Evolutionary conservation across 2,113 vertebrate species (phyloP).

Genomic region (Ceyx margarethae): DNA sequence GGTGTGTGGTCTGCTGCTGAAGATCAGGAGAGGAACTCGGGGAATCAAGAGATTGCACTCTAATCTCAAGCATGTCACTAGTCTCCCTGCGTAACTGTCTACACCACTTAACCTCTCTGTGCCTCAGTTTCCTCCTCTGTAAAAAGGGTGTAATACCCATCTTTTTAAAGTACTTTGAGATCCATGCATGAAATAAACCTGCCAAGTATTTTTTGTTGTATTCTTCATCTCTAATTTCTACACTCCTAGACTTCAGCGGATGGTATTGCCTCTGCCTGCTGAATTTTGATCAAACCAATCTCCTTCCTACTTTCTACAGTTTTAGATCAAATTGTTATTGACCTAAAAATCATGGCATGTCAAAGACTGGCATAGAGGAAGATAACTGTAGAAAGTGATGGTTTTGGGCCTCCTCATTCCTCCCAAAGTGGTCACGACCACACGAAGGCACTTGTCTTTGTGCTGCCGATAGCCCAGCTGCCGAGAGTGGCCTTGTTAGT

Average conservation of each 20-base stretch:
- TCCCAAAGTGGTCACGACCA: slow-evolving; percentile 3
- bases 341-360: slow-evolving; percentile 9
- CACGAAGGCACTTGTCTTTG: slow-evolving; percentile 15
- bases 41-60: not conserved
- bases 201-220: slow-evolving; percentile 55
- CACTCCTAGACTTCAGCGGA: slow-evolving; percentile 64
- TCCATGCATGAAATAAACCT: slow-evolving; percentile 63
- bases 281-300: slow-evolving; percentile 11
- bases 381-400: slow-evolving; percentile 24
- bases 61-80: slow-evolving; percentile 53
- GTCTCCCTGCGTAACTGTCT: slow-evolving; percentile 59
- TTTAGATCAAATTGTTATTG: not conserved
- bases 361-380: slow-evolving; percentile 23
- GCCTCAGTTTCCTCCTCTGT: slow-evolving; percentile 72
- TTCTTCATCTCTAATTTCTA: slow-evolving; percentile 66
- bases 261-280: slow-evolving; percentile 41
- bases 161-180: slow-evolving; percentile 59
- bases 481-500: slow-evolving; percentile 3
- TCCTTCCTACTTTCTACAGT: slow-evolving; percentile 20
- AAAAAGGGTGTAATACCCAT: slow-evolving; percentile 59
- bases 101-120: slow-evolving; percentile 68
- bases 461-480: slow-evolving; percentile 28
- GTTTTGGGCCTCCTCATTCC: slow-evolving; percentile 11
- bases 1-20: not conserved
- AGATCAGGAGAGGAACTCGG: not conserved